phyloP scores from a whole-genome alignment of 2,888 invertebrate genomes.

The Polydesmus complanatus region DNA sequence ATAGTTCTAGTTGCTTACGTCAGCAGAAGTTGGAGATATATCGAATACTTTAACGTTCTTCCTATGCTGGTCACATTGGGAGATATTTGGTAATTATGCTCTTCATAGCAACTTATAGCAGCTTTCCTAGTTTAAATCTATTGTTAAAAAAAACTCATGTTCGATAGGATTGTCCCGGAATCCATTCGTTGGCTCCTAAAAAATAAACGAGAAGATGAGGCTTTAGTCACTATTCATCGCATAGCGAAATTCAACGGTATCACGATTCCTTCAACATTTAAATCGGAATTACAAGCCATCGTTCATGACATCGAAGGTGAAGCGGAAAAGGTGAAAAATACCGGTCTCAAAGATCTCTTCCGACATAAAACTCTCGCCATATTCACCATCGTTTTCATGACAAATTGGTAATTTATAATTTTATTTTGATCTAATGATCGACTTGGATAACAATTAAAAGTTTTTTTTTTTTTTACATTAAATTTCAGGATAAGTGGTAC shows the following conservation, averaged over 20 bases:
- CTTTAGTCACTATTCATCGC: slow-evolving; percentile 9
- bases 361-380: slow-evolving; percentile 10
- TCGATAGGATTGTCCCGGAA: slow-evolving; percentile 16
- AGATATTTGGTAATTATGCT: slow-evolving; percentile 12
- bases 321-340: slow-evolving; percentile 3
- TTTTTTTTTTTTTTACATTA: too few relatives aligned
- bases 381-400: slow-evolving; percentile 13
- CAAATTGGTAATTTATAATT: slow-evolving; percentile 7
- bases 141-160: too few relatives aligned
- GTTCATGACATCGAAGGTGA: slow-evolving; percentile 15
- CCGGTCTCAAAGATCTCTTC: slow-evolving; percentile 11
- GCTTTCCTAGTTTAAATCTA: too few relatives aligned
- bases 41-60: slow-evolving; percentile 13
- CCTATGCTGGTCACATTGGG: slow-evolving; percentile 13
- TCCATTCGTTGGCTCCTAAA: slow-evolving; percentile 17
- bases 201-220: slow-evolving; percentile 11
- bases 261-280: slow-evolving; percentile 5
- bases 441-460: too few relatives aligned
- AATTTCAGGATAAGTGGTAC: slow-evolving; percentile 14
- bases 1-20: slow-evolving; percentile 10
- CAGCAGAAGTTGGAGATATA: slow-evolving; percentile 6
- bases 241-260: slow-evolving; percentile 12
- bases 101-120: too few relatives aligned
- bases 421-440: too few relatives aligned
- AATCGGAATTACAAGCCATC: slow-evolving; percentile 8